Base-by-base conservation (phyloP, 2,113 vertebrate genomes). In the Gnathonemus echidnorhynchus region DNA sequence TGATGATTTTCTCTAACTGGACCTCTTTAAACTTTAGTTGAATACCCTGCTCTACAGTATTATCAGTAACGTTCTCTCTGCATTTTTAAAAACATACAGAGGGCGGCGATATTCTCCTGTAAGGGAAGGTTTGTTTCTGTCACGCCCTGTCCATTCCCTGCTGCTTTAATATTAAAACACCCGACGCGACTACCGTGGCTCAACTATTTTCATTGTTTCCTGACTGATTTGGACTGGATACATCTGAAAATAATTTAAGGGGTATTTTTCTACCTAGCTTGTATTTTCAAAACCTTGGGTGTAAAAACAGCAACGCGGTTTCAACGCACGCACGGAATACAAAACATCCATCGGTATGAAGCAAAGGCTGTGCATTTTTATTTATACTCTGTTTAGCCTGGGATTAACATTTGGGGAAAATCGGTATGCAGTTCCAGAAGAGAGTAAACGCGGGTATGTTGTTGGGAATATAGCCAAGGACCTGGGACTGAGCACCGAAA, bases 391-490 rank as follows among this genome's bases (percentile, higher is more conserved):
- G n/a, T 27, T 70, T 70, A 31, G 10, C 19, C n/a, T 70, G n/a
- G 27, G 27, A 10, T 70, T 27, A 70, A 13, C 62, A 31, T 70
- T 5, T 70, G 62, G 62, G 62, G 62, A 70, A 70, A 31, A 70
- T 70, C 27, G 62, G n/a, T 70, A 96, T 95, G 2, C 93, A 96
- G 70, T 95, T 97, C 58, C 96, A 95, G 70, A 97, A 97, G 91
- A 91, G 97, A n/a, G 95, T 95, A n/a, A 95, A 96, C 58, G 96
- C 96, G 0, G 95, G 94, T 70, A 31, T 70, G 62, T 70, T 70
- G 4, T 70, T 70, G 62, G 62, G 2, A 70, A 70, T 70, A 70
- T 70, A 27, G 62, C 62, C 62, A 70, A 31, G 62, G 62, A 70
- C n/a, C 62, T 70, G 62, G 62, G 62, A 5, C 88, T 97, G 62